Evolutionary conservation across 2,797 vertebrate genomes (phyloP).

Genomic region (Myoxocephalus aenaeus): DNA sequence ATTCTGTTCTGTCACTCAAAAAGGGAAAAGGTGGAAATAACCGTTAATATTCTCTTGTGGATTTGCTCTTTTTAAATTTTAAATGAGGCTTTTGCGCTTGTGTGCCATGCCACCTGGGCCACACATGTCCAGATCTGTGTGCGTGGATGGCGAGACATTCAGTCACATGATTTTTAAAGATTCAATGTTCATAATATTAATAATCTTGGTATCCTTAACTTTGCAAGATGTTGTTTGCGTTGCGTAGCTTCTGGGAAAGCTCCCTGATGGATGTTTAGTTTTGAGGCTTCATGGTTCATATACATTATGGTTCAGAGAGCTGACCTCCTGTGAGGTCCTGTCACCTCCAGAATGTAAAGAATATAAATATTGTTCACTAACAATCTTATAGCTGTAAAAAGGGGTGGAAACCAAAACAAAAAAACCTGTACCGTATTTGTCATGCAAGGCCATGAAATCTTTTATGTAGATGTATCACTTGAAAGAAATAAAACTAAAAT

Average conservation of each 20-base stretch:
- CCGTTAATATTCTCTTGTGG: constrained; percentile 62
- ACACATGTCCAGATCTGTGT: constrained; percentile 54
- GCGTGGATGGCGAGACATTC: constrained; percentile 33
- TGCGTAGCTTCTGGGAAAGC: constrained; percentile 34
- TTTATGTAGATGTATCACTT: constrained; percentile 83
- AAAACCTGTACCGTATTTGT: constrained; percentile 64
- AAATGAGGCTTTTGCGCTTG: constrained; percentile 30
- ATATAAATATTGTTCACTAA: constrained; percentile 34
- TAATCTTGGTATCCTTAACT: constrained; percentile 31
- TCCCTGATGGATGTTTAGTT: constrained; percentile 41
- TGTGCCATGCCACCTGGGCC: constrained; percentile 72
- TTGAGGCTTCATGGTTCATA: too few species aligned
- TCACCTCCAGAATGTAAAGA: constrained; percentile 74
- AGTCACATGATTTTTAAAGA: constrained; percentile 14
- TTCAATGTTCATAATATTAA: constrained; percentile 23
- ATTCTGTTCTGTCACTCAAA: constrained; percentile 31
- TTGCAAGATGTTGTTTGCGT: constrained; percentile 41
- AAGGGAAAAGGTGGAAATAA: constrained; percentile 23
- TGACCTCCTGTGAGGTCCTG: constrained; percentile 68
- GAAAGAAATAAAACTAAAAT: constrained; percentile 74
- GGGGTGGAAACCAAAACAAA: background rate
- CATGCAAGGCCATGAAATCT: constrained; percentile 78
- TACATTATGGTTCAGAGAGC: too few species aligned
- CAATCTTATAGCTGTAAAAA: constrained; percentile 70
- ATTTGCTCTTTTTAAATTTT: background rate